phyloP scores from a whole-genome alignment of 2,797 vertebrate species.

The Linurgus olivaceus region DNA sequence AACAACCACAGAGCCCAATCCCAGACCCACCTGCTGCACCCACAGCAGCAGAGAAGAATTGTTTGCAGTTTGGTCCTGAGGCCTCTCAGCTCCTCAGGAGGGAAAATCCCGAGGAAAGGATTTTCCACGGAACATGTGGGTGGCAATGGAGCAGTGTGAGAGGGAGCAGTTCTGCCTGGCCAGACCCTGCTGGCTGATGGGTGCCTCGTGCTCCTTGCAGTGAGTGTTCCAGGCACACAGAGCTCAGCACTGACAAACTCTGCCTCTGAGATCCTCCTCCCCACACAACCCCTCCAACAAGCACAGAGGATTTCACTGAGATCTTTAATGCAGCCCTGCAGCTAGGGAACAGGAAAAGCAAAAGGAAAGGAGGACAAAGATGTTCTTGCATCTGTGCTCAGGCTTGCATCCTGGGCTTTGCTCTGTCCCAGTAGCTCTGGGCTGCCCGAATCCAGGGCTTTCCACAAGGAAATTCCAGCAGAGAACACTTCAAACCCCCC shows the following conservation, averaged over 20 bases:
- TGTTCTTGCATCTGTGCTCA: background rate
- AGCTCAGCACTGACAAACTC: background rate
- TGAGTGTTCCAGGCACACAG: background rate
- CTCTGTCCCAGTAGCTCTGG: background rate
- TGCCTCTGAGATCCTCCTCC: background rate
- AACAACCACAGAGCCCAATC: no score
- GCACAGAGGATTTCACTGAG: background rate
- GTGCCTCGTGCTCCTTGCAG: background rate
- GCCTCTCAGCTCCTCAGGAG: no score
- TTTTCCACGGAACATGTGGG: no score
- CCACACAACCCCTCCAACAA: background rate
- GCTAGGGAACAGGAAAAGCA: accelerated
- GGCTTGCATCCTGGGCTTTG: background rate
- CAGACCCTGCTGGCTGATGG: background rate
- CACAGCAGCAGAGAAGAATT: no score
- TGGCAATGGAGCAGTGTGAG: accelerated
- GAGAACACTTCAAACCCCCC: no score
- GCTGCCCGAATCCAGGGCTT: background rate
- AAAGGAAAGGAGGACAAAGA: background rate
- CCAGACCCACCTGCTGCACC: no score
- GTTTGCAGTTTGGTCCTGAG: no score
- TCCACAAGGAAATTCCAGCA: background rate
- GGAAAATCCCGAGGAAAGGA: no score
- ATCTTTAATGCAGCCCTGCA: no score
- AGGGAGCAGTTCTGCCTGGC: background rate